Evolutionary conservation across 2,113 vertebrate genomes (phyloP), one percentile per base, ranked within the genome.

Genomic region (Paramisgurnus dabryanus): DNA sequence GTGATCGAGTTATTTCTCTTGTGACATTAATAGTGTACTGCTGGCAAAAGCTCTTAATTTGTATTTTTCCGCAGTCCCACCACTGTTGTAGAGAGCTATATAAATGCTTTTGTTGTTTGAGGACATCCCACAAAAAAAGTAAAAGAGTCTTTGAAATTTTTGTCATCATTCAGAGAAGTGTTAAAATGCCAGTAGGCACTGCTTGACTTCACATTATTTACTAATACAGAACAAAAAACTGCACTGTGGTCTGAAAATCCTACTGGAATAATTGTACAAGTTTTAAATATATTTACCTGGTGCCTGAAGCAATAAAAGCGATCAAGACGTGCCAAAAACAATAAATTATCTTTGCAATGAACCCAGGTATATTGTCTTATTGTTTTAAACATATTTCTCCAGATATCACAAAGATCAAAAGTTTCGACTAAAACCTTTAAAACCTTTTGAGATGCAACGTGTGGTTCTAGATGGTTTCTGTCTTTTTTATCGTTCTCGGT

Each of bases 121-220:
- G 61, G 63, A 60, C 64, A 41, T 53, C 39, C 69, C 17, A 39
- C 27, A 6, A 57, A 55, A 55, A 80, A 65, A 58, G 43, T 41
- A n/a, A 41, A 67, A 67, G n/a, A 22, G 47, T 22, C 43, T 47
- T 67, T 67, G 9, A 45, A 45, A 18, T 45, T 0, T 45, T 67
- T 18, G 4, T 77, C 63, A 15, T 34, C 4, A n/a, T 40, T 7
- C n/a, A 77, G 53, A 39, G 47, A n/a, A 11, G 61, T 55, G 10
- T 77, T 77, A 55, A 78, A 67, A 53, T 67, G 63, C 27, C 64
- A 67, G 53, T 55, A 77, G 22, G 75, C 75, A 41, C n/a, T 49
- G 0, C 7, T 67, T 67, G 66, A 67, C 5, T 47, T 22, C 3
- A 67, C 41, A 12, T 49, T 13, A 1, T 2, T 49, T 2, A 68